These are phyloP conservation scores for Drosophila santomea DNA, from an alignment of 1,140 invertebrate genomes.

Conservation along the genomic window DNA sequence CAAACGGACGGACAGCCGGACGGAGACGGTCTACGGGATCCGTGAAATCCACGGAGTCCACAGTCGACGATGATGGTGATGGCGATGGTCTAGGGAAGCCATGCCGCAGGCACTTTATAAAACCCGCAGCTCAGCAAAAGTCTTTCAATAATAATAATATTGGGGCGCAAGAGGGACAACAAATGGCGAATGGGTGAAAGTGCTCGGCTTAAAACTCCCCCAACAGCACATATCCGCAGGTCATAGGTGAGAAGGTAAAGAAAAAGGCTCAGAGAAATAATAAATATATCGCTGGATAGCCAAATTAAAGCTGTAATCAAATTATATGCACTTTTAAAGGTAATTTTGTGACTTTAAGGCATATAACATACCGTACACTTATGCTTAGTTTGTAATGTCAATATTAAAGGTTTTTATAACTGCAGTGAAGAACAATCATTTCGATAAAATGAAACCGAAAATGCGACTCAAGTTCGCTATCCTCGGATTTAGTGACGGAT, in stretches of 20 bases:
- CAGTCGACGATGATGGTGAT: slow-evolving; percentile 7
- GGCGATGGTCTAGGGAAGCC: slow-evolving; percentile 26
- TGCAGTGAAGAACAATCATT: no score
- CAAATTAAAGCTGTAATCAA: neutral
- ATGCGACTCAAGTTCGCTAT: slow-evolving; percentile 1
- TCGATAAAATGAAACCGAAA: no score
- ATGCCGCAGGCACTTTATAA: slow-evolving; percentile 72
- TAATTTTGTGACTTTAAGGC: no score
- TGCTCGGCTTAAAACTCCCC: slow-evolving; percentile 8
- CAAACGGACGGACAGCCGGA: slow-evolving; percentile 42
- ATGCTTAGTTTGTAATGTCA: no score
- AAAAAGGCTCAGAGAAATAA: neutral
- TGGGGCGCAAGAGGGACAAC: slow-evolving; percentile 58
- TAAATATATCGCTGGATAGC: neutral
- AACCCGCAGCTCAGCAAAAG: slow-evolving; percentile 74
- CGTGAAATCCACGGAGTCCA: slow-evolving; percentile 11
- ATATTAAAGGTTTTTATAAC: no score
- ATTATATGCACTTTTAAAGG: neutral
- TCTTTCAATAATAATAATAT: slow-evolving; percentile 80
- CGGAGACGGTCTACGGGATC: slow-evolving; percentile 36
- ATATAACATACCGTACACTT: no score
- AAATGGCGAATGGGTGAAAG: slow-evolving; percentile 57
- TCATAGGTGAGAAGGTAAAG: slow-evolving; percentile 17
- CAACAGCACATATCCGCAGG: slow-evolving; percentile 7
- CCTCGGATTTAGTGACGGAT: slow-evolving; percentile 16